These are phyloP conservation scores for Zygaena filipendulae DNA, from an alignment of 2,888 invertebrate species.

Conservation along the genomic window DNA sequence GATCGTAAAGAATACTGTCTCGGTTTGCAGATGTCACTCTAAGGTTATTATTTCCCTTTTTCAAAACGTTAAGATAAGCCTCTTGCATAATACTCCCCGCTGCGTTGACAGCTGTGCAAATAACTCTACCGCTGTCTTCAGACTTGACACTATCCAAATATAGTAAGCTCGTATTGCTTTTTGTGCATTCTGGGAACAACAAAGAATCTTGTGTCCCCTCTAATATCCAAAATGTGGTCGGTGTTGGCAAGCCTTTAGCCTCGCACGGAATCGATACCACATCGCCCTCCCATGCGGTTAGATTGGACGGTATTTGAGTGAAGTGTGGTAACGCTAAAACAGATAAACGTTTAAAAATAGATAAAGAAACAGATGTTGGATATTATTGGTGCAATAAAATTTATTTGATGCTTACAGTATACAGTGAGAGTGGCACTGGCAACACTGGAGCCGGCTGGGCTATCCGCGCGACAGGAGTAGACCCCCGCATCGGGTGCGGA, in stretches of 20 bases:
- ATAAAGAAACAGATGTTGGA: conserved; percentile 34
- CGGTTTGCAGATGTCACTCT: conserved; percentile 37
- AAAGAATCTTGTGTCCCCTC: conserved; percentile 85
- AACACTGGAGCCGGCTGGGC: conserved; percentile 87
- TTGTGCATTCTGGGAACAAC: conserved; percentile 60
- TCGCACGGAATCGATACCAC: conserved; percentile 92
- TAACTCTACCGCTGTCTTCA: conserved; percentile 58
- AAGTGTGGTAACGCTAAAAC: conserved; percentile 89
- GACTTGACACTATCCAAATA: conserved; percentile 53
- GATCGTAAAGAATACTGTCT: conserved; percentile 33
- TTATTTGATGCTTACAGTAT: conserved; percentile 79
- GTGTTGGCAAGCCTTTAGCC: conserved; percentile 91
- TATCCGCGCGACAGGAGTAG: conserved; percentile 92
- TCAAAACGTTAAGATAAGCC: conserved; percentile 56
- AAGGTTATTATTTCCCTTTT: conserved; percentile 49
- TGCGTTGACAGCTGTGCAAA: conserved; percentile 60
- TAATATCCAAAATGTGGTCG: conserved; percentile 95
- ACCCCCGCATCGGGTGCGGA: conserved; percentile 87
- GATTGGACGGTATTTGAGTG: conserved; percentile 86
- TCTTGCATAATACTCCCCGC: conserved; percentile 63
- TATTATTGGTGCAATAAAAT: conserved; percentile 54
- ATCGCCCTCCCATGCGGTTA: conserved; percentile 87
- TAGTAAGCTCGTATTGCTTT: conserved; percentile 57
- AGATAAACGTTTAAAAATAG: conserved; percentile 59
- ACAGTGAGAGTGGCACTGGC: conserved; percentile 90